Evolutionary conservation across 2,797 vertebrate species (phyloP).

Genomic region (Mastacembelus armatus): DNA sequence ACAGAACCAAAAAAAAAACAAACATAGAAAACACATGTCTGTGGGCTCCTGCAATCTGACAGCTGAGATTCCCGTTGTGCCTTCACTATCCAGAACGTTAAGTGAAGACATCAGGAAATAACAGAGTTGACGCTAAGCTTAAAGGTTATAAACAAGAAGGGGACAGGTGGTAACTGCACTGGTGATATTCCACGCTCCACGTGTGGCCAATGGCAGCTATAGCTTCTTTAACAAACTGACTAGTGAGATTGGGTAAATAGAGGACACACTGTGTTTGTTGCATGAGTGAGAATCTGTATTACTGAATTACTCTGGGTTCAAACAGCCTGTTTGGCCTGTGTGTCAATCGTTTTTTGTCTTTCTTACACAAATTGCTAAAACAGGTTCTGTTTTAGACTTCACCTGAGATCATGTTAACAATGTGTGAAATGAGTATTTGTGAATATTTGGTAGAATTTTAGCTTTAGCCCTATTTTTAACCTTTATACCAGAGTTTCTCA

Average conservation of each 20-base stretch:
- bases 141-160: not conserved
- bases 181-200: conserved; percentile 13
- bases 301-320: conserved; percentile 50
- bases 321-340: conserved; percentile 20
- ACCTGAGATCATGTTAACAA: not conserved
- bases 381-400: not conserved
- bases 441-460: no score
- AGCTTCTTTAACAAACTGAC: conserved; percentile 26
- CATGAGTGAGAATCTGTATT: not conserved
- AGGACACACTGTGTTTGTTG: conserved; percentile 7
- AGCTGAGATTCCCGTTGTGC: not conserved
- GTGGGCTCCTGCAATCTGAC: conserved; percentile 4
- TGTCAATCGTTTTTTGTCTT: not conserved
- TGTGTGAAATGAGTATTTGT: no score
- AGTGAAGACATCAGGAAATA: not conserved
- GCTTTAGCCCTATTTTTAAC: no score
- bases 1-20: conserved; percentile 36
- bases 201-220: conserved; percentile 67
- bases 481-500: no score
- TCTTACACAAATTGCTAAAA: no score
- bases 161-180: conserved; percentile 8
- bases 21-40: conserved; percentile 7
- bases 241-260: conserved; percentile 17
- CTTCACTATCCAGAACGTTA: not conserved
- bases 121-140: not conserved